phyloP scores from a whole-genome alignment of 2,888 invertebrate species.

The Sphinx pinastri region DNA sequence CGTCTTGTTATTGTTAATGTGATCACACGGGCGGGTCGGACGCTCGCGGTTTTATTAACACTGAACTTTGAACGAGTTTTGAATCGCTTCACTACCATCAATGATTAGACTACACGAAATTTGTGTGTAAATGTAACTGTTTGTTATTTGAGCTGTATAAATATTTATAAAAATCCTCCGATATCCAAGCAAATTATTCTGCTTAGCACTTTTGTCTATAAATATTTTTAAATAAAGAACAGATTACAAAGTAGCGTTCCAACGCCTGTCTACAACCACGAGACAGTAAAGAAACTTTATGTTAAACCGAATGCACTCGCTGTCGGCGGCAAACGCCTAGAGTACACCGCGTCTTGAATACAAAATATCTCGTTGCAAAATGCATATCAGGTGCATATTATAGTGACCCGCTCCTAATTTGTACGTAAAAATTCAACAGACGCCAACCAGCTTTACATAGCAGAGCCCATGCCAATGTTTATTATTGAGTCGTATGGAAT shows the following conservation, averaged over 20 bases:
- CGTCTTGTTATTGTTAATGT: conserved; percentile 53
- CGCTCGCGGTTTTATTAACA: conserved; percentile 23
- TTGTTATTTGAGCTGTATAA: no score
- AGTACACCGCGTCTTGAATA: conserved; percentile 61
- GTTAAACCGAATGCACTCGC: conserved; percentile 65
- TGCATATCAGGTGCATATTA: conserved; percentile 44
- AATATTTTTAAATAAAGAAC: no score
- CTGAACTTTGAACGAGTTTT: conserved; percentile 29
- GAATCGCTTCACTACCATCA: not conserved
- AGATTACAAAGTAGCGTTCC: conserved; percentile 20
- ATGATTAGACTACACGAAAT: no score
- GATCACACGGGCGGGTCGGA: conserved; percentile 41
- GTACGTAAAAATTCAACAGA: conserved; percentile 16
- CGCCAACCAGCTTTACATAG: not conserved
- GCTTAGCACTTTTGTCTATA: no score
- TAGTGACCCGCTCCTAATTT: not conserved
- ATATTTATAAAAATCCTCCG: no score
- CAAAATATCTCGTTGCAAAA: conserved; percentile 49
- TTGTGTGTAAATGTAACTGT: no score
- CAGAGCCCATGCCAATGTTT: not conserved
- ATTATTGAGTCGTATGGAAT: not conserved
- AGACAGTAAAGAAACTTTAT: conserved; percentile 57
- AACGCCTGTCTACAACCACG: conserved; percentile 45
- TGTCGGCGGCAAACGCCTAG: conserved; percentile 61
- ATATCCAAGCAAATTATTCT: no score